Conservation (phyloP, 2,888 invertebrate genomes). For the Stenolophus ochropezus region DNA sequence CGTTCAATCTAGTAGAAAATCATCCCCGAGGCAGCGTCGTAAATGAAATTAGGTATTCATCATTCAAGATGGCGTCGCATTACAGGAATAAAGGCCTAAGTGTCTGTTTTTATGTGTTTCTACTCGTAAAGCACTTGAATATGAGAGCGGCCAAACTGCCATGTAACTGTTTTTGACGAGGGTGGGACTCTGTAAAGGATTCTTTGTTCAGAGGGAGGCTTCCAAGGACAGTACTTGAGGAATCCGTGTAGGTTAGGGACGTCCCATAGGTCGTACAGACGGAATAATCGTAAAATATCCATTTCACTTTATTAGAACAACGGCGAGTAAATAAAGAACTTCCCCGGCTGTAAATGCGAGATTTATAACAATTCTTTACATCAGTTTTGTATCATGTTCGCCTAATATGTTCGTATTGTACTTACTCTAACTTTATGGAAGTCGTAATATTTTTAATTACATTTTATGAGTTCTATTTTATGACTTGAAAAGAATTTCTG, state of each 20-base stretch:
- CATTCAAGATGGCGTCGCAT: constrained; percentile 1
- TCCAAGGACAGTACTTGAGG: not conserved
- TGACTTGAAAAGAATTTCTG: not conserved
- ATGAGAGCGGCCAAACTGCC: constrained; percentile 31
- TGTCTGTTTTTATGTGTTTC: constrained; percentile 10
- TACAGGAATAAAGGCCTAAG: constrained; percentile 2
- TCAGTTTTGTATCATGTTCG: not conserved
- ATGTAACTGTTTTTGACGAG: constrained; percentile 52
- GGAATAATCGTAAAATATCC: constrained; percentile 59
- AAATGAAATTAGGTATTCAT: constrained; percentile 2
- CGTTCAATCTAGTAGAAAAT: not conserved
- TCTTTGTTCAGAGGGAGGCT: not conserved
- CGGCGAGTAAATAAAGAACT: constrained; percentile 54
- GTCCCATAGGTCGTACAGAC: constrained; percentile 21
- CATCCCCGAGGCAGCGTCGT: not conserved
- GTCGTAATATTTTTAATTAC: constrained; percentile 8
- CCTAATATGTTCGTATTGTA: constrained; percentile 14
- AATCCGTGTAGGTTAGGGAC: not conserved
- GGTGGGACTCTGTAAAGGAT: not conserved
- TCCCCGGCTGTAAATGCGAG: constrained; percentile 29
- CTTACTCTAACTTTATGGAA: not conserved
- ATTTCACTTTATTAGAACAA: constrained; percentile 56
- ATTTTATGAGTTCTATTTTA: not conserved
- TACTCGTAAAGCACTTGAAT: constrained; percentile 48
- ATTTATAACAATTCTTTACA: constrained; percentile 25